A percentile compares a stretch with the other conserved stretches of the same genome.
phyloP scores from a whole-genome alignment of 2,888 invertebrate species.

The Dichetophora obliterata region DNA sequence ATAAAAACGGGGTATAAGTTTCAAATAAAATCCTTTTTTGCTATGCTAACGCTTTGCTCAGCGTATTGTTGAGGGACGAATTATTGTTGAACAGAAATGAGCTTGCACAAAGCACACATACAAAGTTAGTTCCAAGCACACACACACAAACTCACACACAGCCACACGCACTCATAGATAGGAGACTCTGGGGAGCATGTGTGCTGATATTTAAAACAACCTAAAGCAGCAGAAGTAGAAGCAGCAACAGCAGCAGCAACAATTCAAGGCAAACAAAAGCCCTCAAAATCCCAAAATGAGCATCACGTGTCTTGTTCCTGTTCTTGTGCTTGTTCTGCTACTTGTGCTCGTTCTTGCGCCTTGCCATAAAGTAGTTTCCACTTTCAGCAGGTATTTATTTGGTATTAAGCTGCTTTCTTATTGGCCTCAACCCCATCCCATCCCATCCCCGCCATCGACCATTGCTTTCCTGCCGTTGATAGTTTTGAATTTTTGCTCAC shows the following conservation, averaged over 20 bases:
- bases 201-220: conserved; percentile 20
- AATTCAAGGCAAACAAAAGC: not conserved
- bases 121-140: not conserved
- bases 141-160: conserved; percentile 27
- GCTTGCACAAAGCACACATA: not conserved
- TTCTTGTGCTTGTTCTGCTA: not conserved
- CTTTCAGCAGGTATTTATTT: conserved; percentile 40
- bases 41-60: not conserved
- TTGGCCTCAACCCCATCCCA: not conserved
- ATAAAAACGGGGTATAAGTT: conserved; percentile 26
- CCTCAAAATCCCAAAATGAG: not conserved
- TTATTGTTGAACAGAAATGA: not conserved
- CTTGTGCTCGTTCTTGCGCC: not conserved
- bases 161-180: conserved; percentile 34
- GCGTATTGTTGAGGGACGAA: not conserved
- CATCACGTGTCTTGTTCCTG: not conserved
- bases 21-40: conserved; percentile 19
- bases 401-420: conserved; percentile 32
- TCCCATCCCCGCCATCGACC: not conserved
- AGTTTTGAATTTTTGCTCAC: too few relatives aligned
- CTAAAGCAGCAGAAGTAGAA: not conserved
- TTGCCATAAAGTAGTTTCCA: conserved; percentile 34
- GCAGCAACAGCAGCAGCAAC: not conserved
- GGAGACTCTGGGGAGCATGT: conserved; percentile 49
- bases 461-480: not conserved